Conservation (phyloP, 2,113 vertebrate species). For the Clupea harengus region DNA sequence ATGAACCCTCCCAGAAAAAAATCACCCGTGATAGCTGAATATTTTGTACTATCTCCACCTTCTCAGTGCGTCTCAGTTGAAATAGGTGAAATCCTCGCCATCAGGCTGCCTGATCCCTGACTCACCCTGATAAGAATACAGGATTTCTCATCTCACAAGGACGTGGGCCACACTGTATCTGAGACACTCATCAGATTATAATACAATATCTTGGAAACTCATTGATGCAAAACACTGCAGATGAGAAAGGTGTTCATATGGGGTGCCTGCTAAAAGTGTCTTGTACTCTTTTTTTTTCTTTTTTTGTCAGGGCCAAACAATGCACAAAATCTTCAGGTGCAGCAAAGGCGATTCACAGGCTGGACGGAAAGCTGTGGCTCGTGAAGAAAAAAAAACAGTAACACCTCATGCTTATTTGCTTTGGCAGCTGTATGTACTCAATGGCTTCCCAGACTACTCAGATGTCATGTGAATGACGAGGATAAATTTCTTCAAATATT, state of each 20-base stretch:
- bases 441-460: not conserved
- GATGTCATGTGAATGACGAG: not conserved
- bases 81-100: not conserved
- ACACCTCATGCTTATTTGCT: not conserved
- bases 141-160: not conserved
- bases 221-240: not conserved
- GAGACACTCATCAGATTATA: not conserved
- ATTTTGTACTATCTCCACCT: not conserved
- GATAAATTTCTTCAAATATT: not conserved
- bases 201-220: not conserved
- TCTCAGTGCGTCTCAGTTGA: not conserved
- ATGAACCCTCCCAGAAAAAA: not conserved
- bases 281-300: not conserved
- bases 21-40: not conserved
- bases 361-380: not conserved
- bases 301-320: not conserved
- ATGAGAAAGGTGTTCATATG: not conserved
- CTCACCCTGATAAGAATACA: not conserved
- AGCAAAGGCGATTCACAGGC: conserved; percentile 1
- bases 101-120: not conserved
- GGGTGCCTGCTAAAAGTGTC: not conserved
- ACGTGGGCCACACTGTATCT: not conserved
- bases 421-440: not conserved
- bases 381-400: not conserved
- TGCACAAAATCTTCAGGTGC: not conserved